Base-by-base conservation (phyloP, 2,888 invertebrate species). In the Liodrosophila aerea region DNA sequence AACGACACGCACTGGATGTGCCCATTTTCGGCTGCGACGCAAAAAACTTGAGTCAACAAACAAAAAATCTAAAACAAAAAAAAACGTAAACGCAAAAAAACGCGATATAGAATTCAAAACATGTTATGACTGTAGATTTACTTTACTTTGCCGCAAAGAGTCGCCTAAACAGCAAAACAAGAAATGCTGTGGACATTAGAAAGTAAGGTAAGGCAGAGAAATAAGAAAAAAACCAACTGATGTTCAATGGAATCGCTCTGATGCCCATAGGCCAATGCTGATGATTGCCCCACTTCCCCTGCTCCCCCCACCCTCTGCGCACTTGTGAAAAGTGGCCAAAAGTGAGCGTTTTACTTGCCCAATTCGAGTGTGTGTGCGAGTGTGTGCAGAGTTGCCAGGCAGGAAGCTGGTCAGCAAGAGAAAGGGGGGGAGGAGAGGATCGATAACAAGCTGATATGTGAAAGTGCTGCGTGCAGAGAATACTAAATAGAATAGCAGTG, bases 261-360 rank as follows among this genome's bases (percentile, higher is more conserved):
- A 31, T 57, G 52, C 33, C 51, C 49, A 45, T 36, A 43, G 67
- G 66, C 68, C 44, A 67, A 45, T 58, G 51, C 44, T 40, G 46
- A 53, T 53, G 36, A 47, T 49, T 36, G 7, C 15, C 29, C 16
- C n/a, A n/a, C 40, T 47, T 46, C 40, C 29, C 67, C 12, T 11
- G 3, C 12, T 2, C 5, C 7, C 11, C 16, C 0, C 8, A 2
- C 4, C 4, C n/a, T 7, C 54, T n/a, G 1, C 7, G 16, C 44
- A 51, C 68, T 63, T 57, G 61, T 51, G 61, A 44, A 82, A 82
- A 85, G 69, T 78, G 80, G 73, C 69, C 63, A 85, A 82, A 78
- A 78, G 78, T 67, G 76, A 82, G 64, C 83, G 83, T 69, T 82
- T 78, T 73, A 58, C 61, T 59, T 82, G 78, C 73, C 80, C 78